Evolutionary conservation across 2,888 invertebrate genomes (phyloP), one percentile per base, ranked within the genome.

Genomic region (Xestia c-nigrum): DNA sequence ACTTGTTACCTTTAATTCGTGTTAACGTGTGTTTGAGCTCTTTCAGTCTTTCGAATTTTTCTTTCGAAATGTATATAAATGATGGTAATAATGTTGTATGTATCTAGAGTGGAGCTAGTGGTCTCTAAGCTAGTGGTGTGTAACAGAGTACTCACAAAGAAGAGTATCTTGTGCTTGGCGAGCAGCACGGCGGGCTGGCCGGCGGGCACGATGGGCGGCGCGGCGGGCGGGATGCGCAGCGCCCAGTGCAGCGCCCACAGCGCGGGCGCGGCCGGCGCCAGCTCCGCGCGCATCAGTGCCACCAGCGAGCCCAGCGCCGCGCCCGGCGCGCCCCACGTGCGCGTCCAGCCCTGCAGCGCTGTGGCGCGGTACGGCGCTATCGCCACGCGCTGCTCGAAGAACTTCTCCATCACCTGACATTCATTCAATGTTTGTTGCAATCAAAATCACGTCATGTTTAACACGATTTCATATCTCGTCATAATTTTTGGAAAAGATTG

Each of bases 191-290:
- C 99, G 43, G 99, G 98, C 95, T 98, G 98, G 14, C 99, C 99
- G 73, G 98, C 98, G n/a, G 99, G 99, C 86, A 99, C 98, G 89
- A 99, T 98, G 72, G 98, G 98, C 24, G 98, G 98, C 52, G 98
- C 98, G 59, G 98, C 98, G 84, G 99, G 99, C 78, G 99, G 99
- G 88, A 99, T 98, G 76, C 99, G 97, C 92, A 99, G 97, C 94
- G 99, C 99, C 98, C 99, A 98, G 94, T 99, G 99, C 76, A 99
- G 98, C 66, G 98, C 97, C 99, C 99, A 99, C 90, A 98, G 98
- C 87, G 95, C 94, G 61, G 93, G 92, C 88, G 94, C 91, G 46
- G 91, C 94, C 86, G 98, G 95, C 92, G 97, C 97, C 83, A 98
- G 96, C 90, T 97, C 97, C 14, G 95, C 95, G 75, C 97, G 94